Base-by-base conservation (phyloP, 2,113 vertebrate genomes). In the Hydrolagus affinis region DNA sequence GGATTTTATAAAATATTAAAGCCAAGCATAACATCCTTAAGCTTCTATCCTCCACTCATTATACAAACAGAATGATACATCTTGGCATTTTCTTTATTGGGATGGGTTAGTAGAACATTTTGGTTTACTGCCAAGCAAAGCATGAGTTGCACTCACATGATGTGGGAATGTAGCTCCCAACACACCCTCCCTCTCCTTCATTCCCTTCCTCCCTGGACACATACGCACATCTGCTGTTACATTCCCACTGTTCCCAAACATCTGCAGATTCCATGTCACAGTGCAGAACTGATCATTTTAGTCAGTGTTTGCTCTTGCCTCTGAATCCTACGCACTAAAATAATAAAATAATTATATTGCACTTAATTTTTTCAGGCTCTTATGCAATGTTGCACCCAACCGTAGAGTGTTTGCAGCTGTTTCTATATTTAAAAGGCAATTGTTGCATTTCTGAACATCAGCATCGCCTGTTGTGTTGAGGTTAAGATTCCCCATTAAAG, bases 21-120 rank as follows among this genome's bases (percentile, higher is more conserved):
- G 78, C 78, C 78, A 83, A 83, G 21, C 25, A 83, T 64, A 83
- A 68, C 77, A 83, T 64, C 77, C 62, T 62, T 66, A 66, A 44
- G 78, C 32, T 83, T 83, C 25, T 30, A 62, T 66, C 28, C 28
- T 68, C 23, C 78, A 83, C 78, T 32, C 62, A 6, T 66, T 19
- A 66, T 66, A 21, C 62, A 66, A 83, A 83, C 62, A 64, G 14
- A 30, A 28, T 83, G 62, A 83, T 32, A 83, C 30, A 83, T 68
- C 28, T 66, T 30, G 60, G 77, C 11, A 19, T 12, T 83, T 30
- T 14, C 25, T 62, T 12, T 23, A 12, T 56, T 17, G 12, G 23
- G 76, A 12, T 62, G 76, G 60, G 60, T n/a, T 7, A 28, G 62
- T 66, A 14, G 21, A 83, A 83, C 60, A 66, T 83, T 83, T 83